phyloP scores from a whole-genome alignment of 1,140 invertebrate genomes.

The Aphelinus atriplicis region DNA sequence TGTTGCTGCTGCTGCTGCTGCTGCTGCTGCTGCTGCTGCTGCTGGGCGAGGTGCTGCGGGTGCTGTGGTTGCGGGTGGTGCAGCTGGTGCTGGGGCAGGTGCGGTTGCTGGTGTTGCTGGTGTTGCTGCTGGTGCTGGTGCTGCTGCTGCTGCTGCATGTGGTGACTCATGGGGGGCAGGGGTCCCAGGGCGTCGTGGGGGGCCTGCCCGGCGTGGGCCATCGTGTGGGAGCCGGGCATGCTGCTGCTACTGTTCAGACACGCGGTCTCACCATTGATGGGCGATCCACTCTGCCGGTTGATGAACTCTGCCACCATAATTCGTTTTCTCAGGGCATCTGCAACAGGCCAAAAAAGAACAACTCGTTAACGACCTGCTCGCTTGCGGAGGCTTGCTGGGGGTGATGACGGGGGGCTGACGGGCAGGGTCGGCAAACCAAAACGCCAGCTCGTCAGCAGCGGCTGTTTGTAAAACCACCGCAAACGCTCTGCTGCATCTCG shows the following conservation, averaged over 20 bases:
- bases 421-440: constrained; percentile 3
- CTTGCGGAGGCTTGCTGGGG: no score
- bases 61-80: constrained; percentile 53
- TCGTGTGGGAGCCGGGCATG: constrained; percentile 68
- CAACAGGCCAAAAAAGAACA: constrained; percentile 51
- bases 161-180: constrained; percentile 57
- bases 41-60: constrained; percentile 50
- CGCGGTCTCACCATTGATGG: constrained; percentile 74
- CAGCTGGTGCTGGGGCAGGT: constrained; percentile 48
- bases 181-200: constrained; percentile 51
- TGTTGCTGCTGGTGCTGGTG: constrained; percentile 44
- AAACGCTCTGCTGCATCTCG: background rate
- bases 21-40: constrained; percentile 49
- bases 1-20: constrained; percentile 48
- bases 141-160: constrained; percentile 48
- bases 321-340: constrained; percentile 77
- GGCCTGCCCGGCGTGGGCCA: constrained; percentile 60
- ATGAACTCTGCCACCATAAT: constrained; percentile 88
- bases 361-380: background rate
- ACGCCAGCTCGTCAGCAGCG: constrained; percentile 8
- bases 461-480: constrained; percentile 21
- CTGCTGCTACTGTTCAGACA: constrained; percentile 66
- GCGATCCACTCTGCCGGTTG: constrained; percentile 76
- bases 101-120: constrained; percentile 49
- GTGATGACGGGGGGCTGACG: no score